phyloP scores from a whole-genome alignment of 2,113 vertebrate species.

The Ivindomyrus marchei region DNA sequence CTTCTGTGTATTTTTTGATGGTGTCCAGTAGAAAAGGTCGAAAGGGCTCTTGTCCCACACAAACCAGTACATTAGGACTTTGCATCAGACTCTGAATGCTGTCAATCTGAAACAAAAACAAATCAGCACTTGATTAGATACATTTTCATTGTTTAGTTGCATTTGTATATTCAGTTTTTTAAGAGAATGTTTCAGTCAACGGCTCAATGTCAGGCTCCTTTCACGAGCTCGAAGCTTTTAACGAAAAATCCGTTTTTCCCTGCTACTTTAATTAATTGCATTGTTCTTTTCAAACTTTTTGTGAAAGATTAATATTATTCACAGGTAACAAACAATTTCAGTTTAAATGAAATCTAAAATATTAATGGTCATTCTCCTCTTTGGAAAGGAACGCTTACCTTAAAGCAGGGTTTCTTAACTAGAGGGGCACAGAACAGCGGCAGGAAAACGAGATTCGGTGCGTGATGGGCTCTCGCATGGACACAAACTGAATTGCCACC shows the following conservation, averaged over 20 bases:
- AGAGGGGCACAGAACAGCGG: too few species aligned
- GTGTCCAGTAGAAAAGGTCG: conserved; percentile 60
- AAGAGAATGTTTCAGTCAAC: background rate
- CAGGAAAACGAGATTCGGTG: too few species aligned
- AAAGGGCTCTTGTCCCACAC: conserved; percentile 73
- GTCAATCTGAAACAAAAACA: conserved; percentile 65
- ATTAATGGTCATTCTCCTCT: too few species aligned
- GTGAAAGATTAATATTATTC: too few species aligned
- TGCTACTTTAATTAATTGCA: background rate
- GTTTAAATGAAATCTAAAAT: too few species aligned
- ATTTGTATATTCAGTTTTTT: background rate
- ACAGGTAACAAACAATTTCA: too few species aligned
- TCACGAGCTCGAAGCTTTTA: background rate
- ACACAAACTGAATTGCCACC: too few species aligned
- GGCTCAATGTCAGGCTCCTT: background rate
- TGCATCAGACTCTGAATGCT: conserved; percentile 68
- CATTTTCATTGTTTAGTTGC: background rate
- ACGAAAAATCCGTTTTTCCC: background rate
- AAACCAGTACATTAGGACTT: conserved; percentile 68
- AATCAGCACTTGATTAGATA: conserved; percentile 30
- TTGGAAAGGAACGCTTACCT: too few species aligned
- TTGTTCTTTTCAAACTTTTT: background rate
- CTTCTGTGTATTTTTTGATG: conserved; percentile 56
- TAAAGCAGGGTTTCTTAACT: too few species aligned
- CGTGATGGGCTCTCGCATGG: too few species aligned